These are phyloP conservation scores for Caenorhabditis sp. DNA, from an alignment of 2,888 invertebrate genomes.

Conservation along the genomic window DNA sequence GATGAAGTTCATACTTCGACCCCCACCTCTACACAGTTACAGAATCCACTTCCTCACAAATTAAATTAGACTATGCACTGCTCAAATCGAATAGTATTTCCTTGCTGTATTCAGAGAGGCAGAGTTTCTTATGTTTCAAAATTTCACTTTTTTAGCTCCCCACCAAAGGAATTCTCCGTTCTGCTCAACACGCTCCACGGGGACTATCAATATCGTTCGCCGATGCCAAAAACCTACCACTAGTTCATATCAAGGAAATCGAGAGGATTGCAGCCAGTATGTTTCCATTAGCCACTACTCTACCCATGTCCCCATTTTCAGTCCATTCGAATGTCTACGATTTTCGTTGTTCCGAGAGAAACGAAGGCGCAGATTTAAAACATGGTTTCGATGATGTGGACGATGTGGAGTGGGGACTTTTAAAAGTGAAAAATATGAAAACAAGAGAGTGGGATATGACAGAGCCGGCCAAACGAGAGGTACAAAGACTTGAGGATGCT, in stretches of 20 bases:
- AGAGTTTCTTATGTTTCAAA: too few species aligned
- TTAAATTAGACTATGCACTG: too few species aligned
- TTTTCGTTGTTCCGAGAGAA: slow-evolving; percentile 33
- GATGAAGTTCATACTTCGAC: too few species aligned
- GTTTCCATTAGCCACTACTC: background rate
- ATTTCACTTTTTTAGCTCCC: background rate
- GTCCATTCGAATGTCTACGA: slow-evolving; percentile 42
- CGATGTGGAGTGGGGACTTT: slow-evolving; percentile 24
- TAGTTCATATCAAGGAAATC: slow-evolving; percentile 29
- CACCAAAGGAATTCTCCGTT: slow-evolving; percentile 17
- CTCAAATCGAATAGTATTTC: too few species aligned
- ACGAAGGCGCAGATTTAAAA: slow-evolving; percentile 5
- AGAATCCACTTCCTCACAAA: too few species aligned
- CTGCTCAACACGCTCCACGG: background rate
- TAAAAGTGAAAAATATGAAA: background rate
- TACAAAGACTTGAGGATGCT: slow-evolving; percentile 17
- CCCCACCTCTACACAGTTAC: too few species aligned
- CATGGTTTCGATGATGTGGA: background rate
- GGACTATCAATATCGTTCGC: slow-evolving; percentile 20
- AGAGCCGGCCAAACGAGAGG: slow-evolving; percentile 21
- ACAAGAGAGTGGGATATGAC: background rate
- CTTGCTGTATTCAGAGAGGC: too few species aligned
- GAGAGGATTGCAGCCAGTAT: slow-evolving; percentile 40
- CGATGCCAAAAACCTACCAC: slow-evolving; percentile 23
- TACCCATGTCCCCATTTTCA: background rate